Conservation (phyloP, 1,140 invertebrate species). For the Gryon sp. region DNA sequence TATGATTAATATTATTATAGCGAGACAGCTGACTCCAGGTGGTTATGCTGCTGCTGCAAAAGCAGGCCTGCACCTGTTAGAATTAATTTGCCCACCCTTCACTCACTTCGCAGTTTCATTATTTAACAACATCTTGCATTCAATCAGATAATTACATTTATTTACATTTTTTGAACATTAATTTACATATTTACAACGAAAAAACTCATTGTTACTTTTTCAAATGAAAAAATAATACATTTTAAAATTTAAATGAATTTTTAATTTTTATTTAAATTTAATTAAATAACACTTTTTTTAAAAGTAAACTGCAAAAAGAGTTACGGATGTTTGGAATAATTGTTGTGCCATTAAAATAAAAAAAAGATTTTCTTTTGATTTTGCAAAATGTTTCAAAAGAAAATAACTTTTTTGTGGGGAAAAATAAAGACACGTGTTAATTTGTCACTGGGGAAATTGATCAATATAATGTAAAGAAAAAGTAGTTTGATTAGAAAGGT, state of each 20-base stretch:
- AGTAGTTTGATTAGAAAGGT: conserved; percentile 49
- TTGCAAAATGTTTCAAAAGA: not conserved
- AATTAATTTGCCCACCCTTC: conserved; percentile 64
- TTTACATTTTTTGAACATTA: no score
- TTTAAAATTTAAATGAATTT: no score
- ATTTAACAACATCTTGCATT: conserved; percentile 68
- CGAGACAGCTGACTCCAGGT: conserved; percentile 57
- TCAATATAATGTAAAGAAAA: conserved; percentile 43
- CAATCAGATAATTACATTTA: not conserved
- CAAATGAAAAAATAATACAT: no score
- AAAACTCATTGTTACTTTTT: no score
- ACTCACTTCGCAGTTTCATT: conserved; percentile 67
- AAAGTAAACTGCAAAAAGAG: no score
- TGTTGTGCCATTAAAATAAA: conserved; percentile 15
- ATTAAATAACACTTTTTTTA: no score
- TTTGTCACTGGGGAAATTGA: conserved; percentile 39
- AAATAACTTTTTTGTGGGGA: not conserved
- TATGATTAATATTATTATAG: conserved; percentile 62
- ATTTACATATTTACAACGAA: no score
- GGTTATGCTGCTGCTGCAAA: conserved; percentile 72
- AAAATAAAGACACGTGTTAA: conserved; percentile 65
- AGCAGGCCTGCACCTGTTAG: conserved; percentile 76
- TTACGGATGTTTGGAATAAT: no score
- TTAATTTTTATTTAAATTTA: no score
- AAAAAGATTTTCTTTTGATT: conserved; percentile 15